Percentiles rank a stretch among this genome's conserved stretches.
Conservation (phyloP, 2,797 vertebrate genomes). For the Sylvilagus floridanus region DNA sequence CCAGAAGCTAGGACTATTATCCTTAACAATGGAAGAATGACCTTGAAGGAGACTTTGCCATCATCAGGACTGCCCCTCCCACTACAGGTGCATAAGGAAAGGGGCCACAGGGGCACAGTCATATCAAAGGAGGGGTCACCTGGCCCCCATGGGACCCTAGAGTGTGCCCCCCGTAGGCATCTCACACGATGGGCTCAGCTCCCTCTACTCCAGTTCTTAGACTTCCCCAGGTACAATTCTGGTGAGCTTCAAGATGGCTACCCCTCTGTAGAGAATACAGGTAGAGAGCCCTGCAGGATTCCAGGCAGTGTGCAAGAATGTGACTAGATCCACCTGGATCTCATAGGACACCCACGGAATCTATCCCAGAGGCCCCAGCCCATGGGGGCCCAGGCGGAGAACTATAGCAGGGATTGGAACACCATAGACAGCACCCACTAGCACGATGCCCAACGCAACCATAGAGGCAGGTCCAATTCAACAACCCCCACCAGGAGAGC, state of each 20-base stretch:
- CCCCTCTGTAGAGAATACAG: neutral
- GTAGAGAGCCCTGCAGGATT: neutral
- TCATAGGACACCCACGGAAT: neutral
- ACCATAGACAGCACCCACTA: neutral
- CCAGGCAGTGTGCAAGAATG: neutral
- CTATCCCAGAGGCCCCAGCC: too few species aligned
- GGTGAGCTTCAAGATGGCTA: too few species aligned
- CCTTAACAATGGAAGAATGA: neutral
- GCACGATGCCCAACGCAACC: neutral
- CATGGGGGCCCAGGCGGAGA: neutral
- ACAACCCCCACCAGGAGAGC: neutral
- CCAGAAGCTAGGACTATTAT: neutral
- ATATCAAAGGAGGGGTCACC: neutral
- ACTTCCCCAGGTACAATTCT: neutral
- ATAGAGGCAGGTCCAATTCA: neutral
- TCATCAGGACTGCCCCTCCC: neutral
- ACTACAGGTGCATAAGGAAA: neutral
- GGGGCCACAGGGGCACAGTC: neutral
- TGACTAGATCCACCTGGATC: neutral
- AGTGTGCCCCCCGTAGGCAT: neutral
- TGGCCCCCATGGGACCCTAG: neutral
- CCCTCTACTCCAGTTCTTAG: neutral
- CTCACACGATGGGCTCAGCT: neutral
- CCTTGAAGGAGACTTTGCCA: neutral
- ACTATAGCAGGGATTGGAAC: too few species aligned